Percentiles rank a stretch among this genome's conserved stretches.
phyloP scores from a whole-genome alignment of 2,797 vertebrate genomes.

The Enteromius treurensis region DNA sequence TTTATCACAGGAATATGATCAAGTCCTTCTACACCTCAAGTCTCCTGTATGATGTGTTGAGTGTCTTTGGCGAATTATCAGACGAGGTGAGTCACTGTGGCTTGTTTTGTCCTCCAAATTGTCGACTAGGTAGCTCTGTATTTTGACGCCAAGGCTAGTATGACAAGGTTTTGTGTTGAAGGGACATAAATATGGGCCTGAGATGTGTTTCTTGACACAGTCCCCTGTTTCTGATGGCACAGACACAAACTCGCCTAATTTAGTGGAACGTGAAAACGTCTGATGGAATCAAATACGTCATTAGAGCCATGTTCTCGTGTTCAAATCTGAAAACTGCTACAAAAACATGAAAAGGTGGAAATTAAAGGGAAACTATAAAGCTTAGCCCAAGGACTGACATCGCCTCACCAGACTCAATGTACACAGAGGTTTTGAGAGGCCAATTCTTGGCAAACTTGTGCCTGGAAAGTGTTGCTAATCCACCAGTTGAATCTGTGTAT shows the following conservation, averaged over 20 bases:
- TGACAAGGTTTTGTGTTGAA: constrained; percentile 33
- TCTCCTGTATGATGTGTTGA: constrained; percentile 91
- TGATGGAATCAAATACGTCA: constrained; percentile 37
- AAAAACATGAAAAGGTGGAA: constrained; percentile 43
- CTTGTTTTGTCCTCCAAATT: background rate
- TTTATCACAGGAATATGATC: constrained; percentile 91
- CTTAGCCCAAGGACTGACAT: constrained; percentile 15
- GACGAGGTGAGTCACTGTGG: constrained; percentile 85
- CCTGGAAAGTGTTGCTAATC: constrained; percentile 52
- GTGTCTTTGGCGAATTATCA: constrained; percentile 92
- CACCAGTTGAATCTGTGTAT: constrained; percentile 45
- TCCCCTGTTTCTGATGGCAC: constrained; percentile 48
- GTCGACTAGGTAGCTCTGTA: background rate
- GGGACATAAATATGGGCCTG: constrained; percentile 14
- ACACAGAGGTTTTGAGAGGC: constrained; percentile 40
- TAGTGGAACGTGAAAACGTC: constrained; percentile 41
- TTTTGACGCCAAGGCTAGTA: constrained; percentile 8
- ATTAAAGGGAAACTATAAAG: constrained; percentile 37
- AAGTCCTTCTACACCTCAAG: constrained; percentile 98
- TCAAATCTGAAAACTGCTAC: constrained; percentile 34
- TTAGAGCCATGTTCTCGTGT: constrained; percentile 14
- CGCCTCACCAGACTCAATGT: constrained; percentile 47
- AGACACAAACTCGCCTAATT: constrained; percentile 13
- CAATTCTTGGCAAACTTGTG: constrained; percentile 34
- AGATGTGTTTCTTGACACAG: constrained; percentile 32